Evolutionary conservation across 2,113 vertebrate species (phyloP).

Genomic region (Urocolius indicus): DNA sequence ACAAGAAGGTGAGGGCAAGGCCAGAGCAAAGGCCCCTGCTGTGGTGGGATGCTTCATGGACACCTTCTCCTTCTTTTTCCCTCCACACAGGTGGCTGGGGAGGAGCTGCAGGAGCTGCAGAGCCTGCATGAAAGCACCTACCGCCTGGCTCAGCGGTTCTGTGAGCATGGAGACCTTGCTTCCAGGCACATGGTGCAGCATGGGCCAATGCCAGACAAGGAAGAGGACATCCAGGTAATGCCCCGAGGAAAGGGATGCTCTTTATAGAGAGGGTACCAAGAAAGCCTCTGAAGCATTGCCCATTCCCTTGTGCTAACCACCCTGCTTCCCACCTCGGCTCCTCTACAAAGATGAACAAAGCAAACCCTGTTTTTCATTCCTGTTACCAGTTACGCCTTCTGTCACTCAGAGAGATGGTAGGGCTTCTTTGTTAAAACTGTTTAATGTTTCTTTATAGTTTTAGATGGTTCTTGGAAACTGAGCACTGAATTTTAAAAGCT

Average conservation of each 20-base stretch:
- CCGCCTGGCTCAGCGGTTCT: conserved; percentile 84
- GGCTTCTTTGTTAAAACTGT: not conserved
- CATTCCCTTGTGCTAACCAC: not conserved
- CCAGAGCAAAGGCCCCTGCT: not conserved
- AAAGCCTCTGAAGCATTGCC: not conserved
- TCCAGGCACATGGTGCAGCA: conserved; percentile 83
- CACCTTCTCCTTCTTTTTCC: not conserved
- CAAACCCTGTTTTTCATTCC: not conserved
- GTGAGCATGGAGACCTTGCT: conserved; percentile 75
- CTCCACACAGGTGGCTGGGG: conserved; percentile 75
- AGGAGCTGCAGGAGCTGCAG: conserved; percentile 83
- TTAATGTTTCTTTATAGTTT: not conserved
- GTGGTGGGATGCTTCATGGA: not conserved
- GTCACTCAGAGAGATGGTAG: not conserved
- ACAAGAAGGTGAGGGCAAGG: conserved; percentile 78
- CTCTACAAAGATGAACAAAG: not conserved
- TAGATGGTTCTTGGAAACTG: not conserved
- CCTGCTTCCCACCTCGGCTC: not conserved
- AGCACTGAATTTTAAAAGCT: not conserved
- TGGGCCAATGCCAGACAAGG: conserved; percentile 82
- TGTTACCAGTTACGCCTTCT: not conserved
- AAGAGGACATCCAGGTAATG: conserved; percentile 87
- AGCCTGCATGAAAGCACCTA: conserved; percentile 87
- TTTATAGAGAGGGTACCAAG: not conserved
- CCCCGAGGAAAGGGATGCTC: not conserved